These are phyloP conservation scores for Dunckerocampus dactyliophorus DNA, from an alignment of 2,113 vertebrate genomes.

Conservation along the genomic window DNA sequence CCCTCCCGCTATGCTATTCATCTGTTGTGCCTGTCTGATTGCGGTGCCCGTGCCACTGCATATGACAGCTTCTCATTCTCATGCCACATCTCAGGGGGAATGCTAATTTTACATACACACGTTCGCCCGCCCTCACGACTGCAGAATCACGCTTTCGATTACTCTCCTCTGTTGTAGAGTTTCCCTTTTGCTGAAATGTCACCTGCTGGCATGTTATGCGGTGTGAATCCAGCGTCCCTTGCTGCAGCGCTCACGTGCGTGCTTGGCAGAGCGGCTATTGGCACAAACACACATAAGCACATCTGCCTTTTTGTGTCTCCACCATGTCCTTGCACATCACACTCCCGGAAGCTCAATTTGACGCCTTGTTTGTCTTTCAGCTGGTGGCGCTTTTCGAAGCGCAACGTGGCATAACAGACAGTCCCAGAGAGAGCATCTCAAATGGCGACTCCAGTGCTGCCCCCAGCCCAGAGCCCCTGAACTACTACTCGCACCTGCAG, in stretches of 20 bases:
- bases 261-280: neutral
- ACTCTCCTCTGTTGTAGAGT: neutral
- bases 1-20: slow-evolving; percentile 39
- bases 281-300: neutral
- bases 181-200: slow-evolving; percentile 5
- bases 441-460: slow-evolving; percentile 73
- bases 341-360: neutral
- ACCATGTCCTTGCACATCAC: neutral
- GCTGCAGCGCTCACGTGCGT: neutral
- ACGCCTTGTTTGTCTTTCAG: slow-evolving; percentile 62
- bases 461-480: slow-evolving; percentile 59
- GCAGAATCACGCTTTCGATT: neutral
- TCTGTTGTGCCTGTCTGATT: slow-evolving; percentile 40
- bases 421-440: slow-evolving; percentile 62
- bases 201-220: slow-evolving; percentile 9
- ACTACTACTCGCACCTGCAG: slow-evolving; percentile 70
- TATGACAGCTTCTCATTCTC: slow-evolving; percentile 96
- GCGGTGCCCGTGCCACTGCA: slow-evolving; percentile 81
- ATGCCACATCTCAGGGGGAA: slow-evolving; percentile 82
- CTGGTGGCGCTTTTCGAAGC: slow-evolving; percentile 84
- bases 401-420: slow-evolving; percentile 60
- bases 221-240: slow-evolving; percentile 19
- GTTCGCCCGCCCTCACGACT: slow-evolving; percentile 8
- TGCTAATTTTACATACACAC: slow-evolving; percentile 45
- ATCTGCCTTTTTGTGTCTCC: neutral